Conservation (phyloP, 1,140 invertebrate species). For the Heliconius himera region DNA sequence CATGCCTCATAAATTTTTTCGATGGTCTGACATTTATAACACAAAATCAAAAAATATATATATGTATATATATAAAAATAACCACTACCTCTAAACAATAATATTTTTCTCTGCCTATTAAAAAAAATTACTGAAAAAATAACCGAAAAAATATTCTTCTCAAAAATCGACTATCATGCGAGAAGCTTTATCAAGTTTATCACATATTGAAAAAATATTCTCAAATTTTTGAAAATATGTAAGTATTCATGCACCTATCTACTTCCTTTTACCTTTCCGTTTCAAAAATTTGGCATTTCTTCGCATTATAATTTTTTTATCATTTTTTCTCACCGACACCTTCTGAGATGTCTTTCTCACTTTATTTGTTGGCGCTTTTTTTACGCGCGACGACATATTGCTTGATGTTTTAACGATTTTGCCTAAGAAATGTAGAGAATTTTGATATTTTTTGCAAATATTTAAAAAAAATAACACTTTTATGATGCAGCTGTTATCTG, state of each 20-base stretch:
- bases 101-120: neutral
- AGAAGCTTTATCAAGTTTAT: neutral
- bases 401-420: conserved; percentile 43
- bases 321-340: conserved; percentile 48
- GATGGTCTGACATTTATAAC: no score
- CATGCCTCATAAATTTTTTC: no score
- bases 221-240: neutral
- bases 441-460: neutral
- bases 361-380: conserved; percentile 42
- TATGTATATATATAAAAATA: neutral
- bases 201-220: neutral
- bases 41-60: no score
- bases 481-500: no score
- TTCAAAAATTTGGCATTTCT: conserved; percentile 66
- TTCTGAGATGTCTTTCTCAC: conserved; percentile 46
- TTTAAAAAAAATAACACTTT: no score
- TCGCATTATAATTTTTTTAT: conserved; percentile 56
- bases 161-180: conserved; percentile 15
- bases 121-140: no score
- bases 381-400: conserved; percentile 39
- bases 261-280: conserved; percentile 60
- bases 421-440: conserved; percentile 29
- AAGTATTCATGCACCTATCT: conserved; percentile 37
- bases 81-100: neutral
- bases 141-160: no score